A percentile compares a stretch with the other conserved stretches of the same genome.
phyloP scores from a whole-genome alignment of 2,888 invertebrate species.

The Tholera decimalis region DNA sequence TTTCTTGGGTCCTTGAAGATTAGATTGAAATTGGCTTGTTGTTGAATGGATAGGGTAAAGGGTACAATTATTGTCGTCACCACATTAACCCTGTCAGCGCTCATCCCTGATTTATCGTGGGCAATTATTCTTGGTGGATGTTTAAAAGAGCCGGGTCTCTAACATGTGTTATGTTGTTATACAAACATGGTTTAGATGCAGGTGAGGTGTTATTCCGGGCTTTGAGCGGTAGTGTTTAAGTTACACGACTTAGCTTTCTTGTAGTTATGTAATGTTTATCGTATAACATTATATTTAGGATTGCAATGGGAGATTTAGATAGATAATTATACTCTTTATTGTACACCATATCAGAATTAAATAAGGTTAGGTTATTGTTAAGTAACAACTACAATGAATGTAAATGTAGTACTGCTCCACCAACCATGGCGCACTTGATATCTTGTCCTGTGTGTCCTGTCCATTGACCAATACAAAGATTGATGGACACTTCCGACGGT shows the following conservation, averaged over 20 bases:
- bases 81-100: conserved; percentile 84
- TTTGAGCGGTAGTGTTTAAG: conserved; percentile 3
- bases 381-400: too few relatives aligned
- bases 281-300: not conserved
- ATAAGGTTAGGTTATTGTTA: too few relatives aligned
- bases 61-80: conserved; percentile 78
- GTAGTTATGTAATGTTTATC: not conserved
- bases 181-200: conserved; percentile 71
- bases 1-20: not conserved
- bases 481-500: too few relatives aligned
- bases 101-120: conserved; percentile 85
- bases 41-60: conserved; percentile 70
- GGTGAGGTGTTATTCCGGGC: conserved; percentile 57
- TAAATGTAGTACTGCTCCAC: too few relatives aligned
- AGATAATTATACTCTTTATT: too few relatives aligned
- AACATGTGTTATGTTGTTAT: conserved; percentile 73
- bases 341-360: not conserved
- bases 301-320: too few relatives aligned
- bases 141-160: conserved; percentile 63
- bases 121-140: conserved; percentile 77
- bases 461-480: too few relatives aligned
- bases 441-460: too few relatives aligned
- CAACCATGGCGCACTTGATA: too few relatives aligned
- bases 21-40: conserved; percentile 50
- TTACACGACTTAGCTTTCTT: not conserved